phyloP scores from a whole-genome alignment of 2,113 vertebrate species.

The Pandion haliaetus region DNA sequence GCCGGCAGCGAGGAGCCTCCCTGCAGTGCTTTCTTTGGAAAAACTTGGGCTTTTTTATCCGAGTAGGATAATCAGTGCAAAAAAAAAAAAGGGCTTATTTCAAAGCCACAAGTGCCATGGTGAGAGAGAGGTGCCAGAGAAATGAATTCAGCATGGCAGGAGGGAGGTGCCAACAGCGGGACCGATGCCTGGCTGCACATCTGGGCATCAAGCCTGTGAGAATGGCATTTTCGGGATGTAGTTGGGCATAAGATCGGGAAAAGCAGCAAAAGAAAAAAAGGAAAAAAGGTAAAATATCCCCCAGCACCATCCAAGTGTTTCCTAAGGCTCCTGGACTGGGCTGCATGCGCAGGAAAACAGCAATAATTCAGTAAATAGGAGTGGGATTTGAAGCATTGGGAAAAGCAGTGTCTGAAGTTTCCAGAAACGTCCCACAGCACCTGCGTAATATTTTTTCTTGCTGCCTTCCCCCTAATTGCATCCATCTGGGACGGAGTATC shows the following conservation, averaged over 20 bases:
- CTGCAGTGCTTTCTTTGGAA: not conserved
- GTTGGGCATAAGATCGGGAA: not conserved
- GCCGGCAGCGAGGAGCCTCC: not conserved
- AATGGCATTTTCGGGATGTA: accelerated
- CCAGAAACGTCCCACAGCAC: not conserved
- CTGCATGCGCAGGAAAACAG: not conserved
- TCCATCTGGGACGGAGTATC: not conserved
- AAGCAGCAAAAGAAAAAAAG: not conserved
- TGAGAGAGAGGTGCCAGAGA: not conserved
- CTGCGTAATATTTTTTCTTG: not conserved
- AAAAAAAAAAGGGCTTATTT: not conserved
- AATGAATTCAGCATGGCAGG: not conserved
- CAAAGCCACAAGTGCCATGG: not conserved
- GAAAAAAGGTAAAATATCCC: not conserved
- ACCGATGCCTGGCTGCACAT: not conserved
- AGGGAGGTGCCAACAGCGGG: not conserved
- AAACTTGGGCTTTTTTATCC: not conserved
- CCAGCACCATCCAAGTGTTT: not conserved
- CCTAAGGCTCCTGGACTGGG: accelerated
- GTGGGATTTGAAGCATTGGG: not conserved
- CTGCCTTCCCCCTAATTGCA: not conserved
- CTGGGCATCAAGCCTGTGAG: not conserved
- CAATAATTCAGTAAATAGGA: not conserved
- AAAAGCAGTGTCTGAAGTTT: not conserved
- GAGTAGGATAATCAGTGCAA: accelerated